Evolutionary conservation across 2,797 vertebrate species (phyloP).

Genomic region (Sebastes cheni): DNA sequence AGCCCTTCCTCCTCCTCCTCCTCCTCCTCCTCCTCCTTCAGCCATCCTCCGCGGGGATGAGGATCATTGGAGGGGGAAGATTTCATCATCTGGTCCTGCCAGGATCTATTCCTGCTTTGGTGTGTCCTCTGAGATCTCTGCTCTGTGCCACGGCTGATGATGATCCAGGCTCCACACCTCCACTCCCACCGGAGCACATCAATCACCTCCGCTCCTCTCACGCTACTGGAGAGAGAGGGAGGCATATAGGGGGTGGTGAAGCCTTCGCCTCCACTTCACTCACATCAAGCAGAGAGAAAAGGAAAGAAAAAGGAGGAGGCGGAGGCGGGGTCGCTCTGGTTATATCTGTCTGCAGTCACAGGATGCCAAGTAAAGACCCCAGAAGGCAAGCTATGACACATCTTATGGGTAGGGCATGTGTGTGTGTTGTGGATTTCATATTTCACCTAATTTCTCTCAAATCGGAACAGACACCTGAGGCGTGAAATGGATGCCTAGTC

Average conservation of each 20-base stretch:
- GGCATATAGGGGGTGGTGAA: neutral
- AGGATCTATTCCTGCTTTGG: constrained; percentile 63
- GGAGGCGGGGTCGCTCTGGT: constrained; percentile 17
- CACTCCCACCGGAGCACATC: constrained; percentile 71
- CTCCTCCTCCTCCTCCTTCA: neutral
- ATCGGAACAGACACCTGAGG: constrained; percentile 57
- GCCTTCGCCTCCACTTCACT: constrained; percentile 35
- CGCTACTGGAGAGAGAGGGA: neutral
- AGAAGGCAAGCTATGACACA: constrained; percentile 11
- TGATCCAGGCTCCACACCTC: constrained; percentile 63
- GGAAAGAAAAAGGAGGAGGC: neutral
- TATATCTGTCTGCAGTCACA: constrained; percentile 44
- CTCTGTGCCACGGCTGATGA: constrained; percentile 63
- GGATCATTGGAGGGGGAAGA: constrained; percentile 58
- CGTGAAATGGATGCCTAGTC: constrained; percentile 60
- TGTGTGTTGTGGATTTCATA: constrained; percentile 48
- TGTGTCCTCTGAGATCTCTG: constrained; percentile 64
- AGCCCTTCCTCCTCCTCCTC: neutral
- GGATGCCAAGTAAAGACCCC: constrained; percentile 19
- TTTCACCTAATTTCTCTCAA: constrained; percentile 49
- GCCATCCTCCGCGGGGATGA: constrained; percentile 38
- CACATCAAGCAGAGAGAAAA: neutral
- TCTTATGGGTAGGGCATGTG: neutral
- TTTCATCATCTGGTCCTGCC: constrained; percentile 65
- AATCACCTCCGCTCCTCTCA: constrained; percentile 71